Evolutionary conservation across 1,140 invertebrate genomes (phyloP).

Genomic region (Cydia strobilella): DNA sequence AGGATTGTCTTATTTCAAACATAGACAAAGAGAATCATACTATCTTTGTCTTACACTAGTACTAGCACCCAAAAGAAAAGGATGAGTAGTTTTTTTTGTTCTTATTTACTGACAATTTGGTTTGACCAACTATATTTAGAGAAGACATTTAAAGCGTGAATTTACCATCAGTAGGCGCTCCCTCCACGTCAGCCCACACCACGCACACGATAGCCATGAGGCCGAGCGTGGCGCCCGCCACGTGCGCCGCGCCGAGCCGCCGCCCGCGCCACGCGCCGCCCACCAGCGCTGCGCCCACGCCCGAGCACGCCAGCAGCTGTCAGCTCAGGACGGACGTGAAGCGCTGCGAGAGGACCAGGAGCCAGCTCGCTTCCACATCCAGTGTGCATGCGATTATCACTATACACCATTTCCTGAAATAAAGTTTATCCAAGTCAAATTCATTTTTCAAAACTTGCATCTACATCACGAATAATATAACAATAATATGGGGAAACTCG

Average conservation of each 20-base stretch:
- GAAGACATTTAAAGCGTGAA: too few species aligned
- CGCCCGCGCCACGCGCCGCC: constrained; percentile 85
- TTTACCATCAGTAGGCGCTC: constrained; percentile 83
- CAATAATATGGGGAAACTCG: too few species aligned
- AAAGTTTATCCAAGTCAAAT: not conserved
- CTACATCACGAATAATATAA: too few species aligned
- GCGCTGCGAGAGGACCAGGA: constrained; percentile 73
- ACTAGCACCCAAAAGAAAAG: too few species aligned
- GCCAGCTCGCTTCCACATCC: constrained; percentile 84
- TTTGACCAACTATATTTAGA: too few species aligned
- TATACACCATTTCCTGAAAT: constrained; percentile 66
- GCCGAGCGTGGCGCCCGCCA: constrained; percentile 89
- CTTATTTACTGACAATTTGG: too few species aligned
- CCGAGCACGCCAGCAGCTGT: constrained; percentile 92
- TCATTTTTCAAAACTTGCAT: too few species aligned
- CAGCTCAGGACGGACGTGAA: constrained; percentile 80
- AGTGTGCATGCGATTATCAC: constrained; percentile 64
- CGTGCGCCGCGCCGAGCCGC: constrained; percentile 85
- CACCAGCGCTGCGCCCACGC: constrained; percentile 91
- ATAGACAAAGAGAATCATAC: too few species aligned
- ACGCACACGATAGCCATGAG: constrained; percentile 91
- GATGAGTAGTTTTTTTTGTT: too few species aligned
- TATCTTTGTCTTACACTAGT: too few species aligned
- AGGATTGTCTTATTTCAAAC: too few species aligned
- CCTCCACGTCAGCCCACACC: constrained; percentile 91